Base-by-base conservation (phyloP, 2,797 vertebrate genomes). In the Gobio occitaniae region DNA sequence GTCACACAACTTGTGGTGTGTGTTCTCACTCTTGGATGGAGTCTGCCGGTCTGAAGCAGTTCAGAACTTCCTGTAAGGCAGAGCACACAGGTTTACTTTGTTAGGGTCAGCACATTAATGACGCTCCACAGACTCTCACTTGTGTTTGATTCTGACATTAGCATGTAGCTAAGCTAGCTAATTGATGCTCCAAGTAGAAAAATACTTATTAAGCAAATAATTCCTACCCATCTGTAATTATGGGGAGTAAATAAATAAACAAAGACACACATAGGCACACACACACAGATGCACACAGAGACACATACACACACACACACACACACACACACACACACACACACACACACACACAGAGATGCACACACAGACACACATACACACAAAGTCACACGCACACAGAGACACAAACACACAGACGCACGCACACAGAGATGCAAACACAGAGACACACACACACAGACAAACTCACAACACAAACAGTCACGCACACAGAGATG, bases 51-150 rank as follows among this genome's bases (percentile, higher is more conserved):
- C 80, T 84, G 65, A 92, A 92, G 7, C 89, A 87, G 68, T 94
- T 92, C 29, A 91, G 16, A 2, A 72, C 80, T 77, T 94, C 93
- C 95, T 95, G 85, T 10, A 54, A 77, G 80, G 59, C 25, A 75
- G 21, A 84, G 63, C 21, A 85, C 25, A 84, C 54, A 63, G 38
- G 80, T 69, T 44, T 29, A 84, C 11, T 69, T 76, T 83, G 47
- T 54, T 38, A 6, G 0, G 5, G 12, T 4, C 9, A n/a, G 19
- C n/a, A n/a, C 65, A 65, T 65, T 41, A 29, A 76, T 72, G n/a
- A 10, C 29, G 17, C 52, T 4, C 50, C 3, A 70, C 44, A 29
- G 13, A 72, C 47, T 50, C 15, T 50, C 17, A 68, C 65, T 19
- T 19, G n/a, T 11, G 21, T 4, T 19, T 7, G 52, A 54, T 54